These are phyloP conservation scores for Epiblema foenella DNA, from an alignment of 2,888 invertebrate species.

Conservation along the genomic window DNA sequence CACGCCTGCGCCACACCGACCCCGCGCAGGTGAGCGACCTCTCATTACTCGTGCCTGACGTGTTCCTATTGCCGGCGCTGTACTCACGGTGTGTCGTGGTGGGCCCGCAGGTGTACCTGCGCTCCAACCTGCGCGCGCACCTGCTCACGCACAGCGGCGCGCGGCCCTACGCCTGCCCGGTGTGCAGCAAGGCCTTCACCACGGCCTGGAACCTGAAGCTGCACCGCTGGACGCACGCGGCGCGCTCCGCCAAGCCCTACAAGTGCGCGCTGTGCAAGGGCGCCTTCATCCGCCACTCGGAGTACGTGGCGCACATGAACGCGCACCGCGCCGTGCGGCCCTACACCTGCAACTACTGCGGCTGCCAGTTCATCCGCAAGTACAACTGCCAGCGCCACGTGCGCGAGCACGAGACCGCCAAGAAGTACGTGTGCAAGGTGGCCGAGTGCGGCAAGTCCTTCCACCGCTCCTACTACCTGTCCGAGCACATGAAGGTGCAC, in stretches of 20 bases:
- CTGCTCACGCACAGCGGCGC: slow-evolving; percentile 91
- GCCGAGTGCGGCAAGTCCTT: slow-evolving; percentile 92
- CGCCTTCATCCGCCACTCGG: slow-evolving; percentile 92
- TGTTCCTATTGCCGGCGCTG: too few relatives aligned
- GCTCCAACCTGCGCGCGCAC: slow-evolving; percentile 91
- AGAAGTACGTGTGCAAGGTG: slow-evolving; percentile 90
- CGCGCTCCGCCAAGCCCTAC: slow-evolving; percentile 92
- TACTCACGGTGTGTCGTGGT: too few relatives aligned
- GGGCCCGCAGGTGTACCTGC: slow-evolving; percentile 87
- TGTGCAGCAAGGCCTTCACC: slow-evolving; percentile 94
- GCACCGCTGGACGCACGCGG: slow-evolving; percentile 95
- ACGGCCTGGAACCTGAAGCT: slow-evolving; percentile 96
- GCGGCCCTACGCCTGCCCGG: slow-evolving; percentile 91
- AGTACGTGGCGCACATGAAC: slow-evolving; percentile 93
- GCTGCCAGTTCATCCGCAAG: slow-evolving; percentile 94
- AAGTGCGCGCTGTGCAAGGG: slow-evolving; percentile 93
- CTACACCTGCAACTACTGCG: slow-evolving; percentile 95
- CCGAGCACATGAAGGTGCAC: slow-evolving; percentile 94
- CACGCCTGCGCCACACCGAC: slow-evolving; percentile 93
- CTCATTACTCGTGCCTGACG: too few relatives aligned
- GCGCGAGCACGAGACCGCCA: slow-evolving; percentile 91
- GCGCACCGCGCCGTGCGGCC: slow-evolving; percentile 93
- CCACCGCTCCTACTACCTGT: slow-evolving; percentile 94
- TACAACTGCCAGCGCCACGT: slow-evolving; percentile 95
- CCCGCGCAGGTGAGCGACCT: too few relatives aligned